These are phyloP conservation scores for Paramormyrops hopkinsi DNA, from an alignment of 2,797 vertebrate species.

Conservation along the genomic window DNA sequence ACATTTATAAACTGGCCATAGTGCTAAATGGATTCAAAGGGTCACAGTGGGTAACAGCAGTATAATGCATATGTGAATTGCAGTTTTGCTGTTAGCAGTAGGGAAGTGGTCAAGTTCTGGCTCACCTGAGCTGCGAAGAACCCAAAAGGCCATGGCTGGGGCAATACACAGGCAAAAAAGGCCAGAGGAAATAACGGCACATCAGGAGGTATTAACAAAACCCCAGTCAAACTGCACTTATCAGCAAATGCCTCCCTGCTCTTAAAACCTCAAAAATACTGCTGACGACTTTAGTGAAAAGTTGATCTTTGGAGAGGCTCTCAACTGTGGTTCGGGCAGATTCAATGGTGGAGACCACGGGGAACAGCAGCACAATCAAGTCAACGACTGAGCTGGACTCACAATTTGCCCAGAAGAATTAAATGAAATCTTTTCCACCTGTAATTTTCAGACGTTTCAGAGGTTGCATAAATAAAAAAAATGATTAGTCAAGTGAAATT, in stretches of 20 bases:
- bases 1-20: not conserved
- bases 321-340: not conserved
- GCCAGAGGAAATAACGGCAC: not conserved
- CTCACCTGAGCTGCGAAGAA: not conserved
- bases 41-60: not conserved
- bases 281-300: not conserved
- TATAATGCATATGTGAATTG: not conserved
- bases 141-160: not conserved
- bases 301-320: not conserved
- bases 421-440: not conserved
- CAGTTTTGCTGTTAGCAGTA: not conserved
- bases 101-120: not conserved
- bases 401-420: not conserved
- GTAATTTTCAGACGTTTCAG: not conserved
- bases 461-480: not conserved
- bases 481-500: not conserved
- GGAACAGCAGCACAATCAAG: not conserved
- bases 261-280: slow-evolving; percentile 6
- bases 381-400: not conserved
- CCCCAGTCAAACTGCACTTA: slow-evolving; percentile 5
- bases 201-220: not conserved
- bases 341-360: not conserved
- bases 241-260: slow-evolving; percentile 9
- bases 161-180: not conserved
- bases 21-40: not conserved